Base-by-base conservation (phyloP, 2,888 invertebrate genomes). In the Meiosimyza platycephala region DNA sequence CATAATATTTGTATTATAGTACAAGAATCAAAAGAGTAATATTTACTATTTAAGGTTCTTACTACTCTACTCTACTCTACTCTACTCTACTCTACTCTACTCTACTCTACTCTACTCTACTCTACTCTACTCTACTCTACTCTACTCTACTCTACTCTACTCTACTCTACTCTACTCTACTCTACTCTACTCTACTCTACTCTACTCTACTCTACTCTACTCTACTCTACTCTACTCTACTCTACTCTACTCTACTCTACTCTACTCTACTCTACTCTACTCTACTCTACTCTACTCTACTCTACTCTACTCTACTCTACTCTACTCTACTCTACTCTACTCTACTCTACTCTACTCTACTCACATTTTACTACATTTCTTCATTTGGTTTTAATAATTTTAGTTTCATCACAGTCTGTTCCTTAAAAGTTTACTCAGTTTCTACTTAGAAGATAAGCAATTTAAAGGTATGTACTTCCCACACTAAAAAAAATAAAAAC, bases 161-260 rank as follows among this genome's bases (percentile, higher is more conserved):
- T 55, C 55, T 6, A 55, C 18, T 55, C 55, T 16, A 55, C 18
- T 55, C 55, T 6, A 55, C 18, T 55, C 55, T 16, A 55, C 18
- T 55, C 64, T 15, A 51, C 51, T 22, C 50, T 28, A 51, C 64
- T 63, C 48, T 16, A 63, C 18, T 63, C 50, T 47, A 63, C n/a
- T 50, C 63, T 16, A 63, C 18, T 63, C 50, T 16, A 63, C 48
- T 50, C 63, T 16, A 55, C 18, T 55, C 16, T 47, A 63, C 48
- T 63, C 16, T 16, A 50, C 18, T 63, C 48, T 47, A 48, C n/a
- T 63, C 63, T 6, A 63, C 18, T 63, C 63, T 16, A 47, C 48
- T 50, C 50, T 16, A 63, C 18, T 63, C 63, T 47, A 63, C 18
- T 50, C 47, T 11, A 48, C 11, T 63, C 47, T 16, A 48, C n/a